Evolutionary conservation across 2,888 invertebrate genomes (phyloP), one percentile per base, ranked within the genome.

Genomic region (Halocaridina rubra): DNA sequence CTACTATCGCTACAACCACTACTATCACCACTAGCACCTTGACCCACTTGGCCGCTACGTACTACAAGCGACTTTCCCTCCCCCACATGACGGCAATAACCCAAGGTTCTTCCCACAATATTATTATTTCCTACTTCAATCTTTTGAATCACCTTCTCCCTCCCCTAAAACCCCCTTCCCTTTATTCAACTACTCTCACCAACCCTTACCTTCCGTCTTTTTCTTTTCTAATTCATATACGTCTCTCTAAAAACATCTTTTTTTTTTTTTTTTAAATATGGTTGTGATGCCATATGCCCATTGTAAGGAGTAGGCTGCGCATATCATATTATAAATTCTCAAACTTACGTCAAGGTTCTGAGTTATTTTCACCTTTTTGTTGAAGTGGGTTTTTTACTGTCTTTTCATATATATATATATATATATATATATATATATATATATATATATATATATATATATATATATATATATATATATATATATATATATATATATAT

Each of bases 21-120:
- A 2, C 71, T 13, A 72, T 3, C 32, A 72, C 71, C 3, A 72
- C 71, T 33, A 72, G 32, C 32, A 29, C 72, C 72, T 72, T 72
- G 72, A 72, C 72, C 72, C 24, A 72, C 72, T 33, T 72, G 72
- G 22, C 46, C n/a, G n/a, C n/a, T 39, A 46, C 46, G 46, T 27
- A 33, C 39, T 72, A 72, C 46, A 22, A 7, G 22, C 72, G 24
- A 72, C 72, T 72, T 72, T 72, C 72, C 72, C 72, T 72, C 46
- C 72, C 46, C 46, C 10, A 29, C 72, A n/a, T 27, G 72, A 46
- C 33, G 19, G 22, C 24, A 46, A n/a, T 1, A 71, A 22, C 72
- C 27, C 46, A 72, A 72, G 72, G 72, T 72, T 72, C 46, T 5
- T 72, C 53, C 53, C 72, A 72, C 46, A 72, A 27, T 22, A 33